Conservation (phyloP, 2,113 vertebrate genomes). For the Fregata magnificens region DNA sequence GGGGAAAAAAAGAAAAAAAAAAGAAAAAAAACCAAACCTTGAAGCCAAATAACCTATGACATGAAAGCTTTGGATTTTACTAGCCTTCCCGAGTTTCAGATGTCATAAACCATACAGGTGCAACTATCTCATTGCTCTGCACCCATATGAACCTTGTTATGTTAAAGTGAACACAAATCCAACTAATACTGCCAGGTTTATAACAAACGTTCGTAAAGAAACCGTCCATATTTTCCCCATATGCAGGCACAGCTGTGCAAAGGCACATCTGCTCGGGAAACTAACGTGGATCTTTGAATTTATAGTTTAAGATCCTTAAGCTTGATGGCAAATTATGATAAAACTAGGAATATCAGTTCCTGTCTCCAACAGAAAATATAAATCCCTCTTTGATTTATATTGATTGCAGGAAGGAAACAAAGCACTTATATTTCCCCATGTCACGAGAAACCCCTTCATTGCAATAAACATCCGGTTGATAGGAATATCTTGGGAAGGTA, state of each 20-base stretch:
- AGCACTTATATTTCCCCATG: neutral
- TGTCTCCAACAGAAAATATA: neutral
- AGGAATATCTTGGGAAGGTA: neutral
- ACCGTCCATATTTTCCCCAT: neutral
- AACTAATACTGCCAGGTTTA: constrained; percentile 24
- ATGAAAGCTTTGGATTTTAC: neutral
- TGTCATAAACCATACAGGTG: constrained; percentile 42
- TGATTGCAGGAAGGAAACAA: constrained; percentile 51
- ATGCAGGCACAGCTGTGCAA: constrained; percentile 51
- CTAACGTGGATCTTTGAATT: neutral
- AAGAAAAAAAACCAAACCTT: neutral
- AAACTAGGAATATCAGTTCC: constrained; percentile 13
- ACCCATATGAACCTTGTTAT: neutral
- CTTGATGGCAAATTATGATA: constrained; percentile 13
- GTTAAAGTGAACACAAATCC: neutral
- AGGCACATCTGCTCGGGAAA: constrained; percentile 26
- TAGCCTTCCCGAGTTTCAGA: neutral
- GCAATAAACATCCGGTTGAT: neutral
- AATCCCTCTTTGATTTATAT: neutral
- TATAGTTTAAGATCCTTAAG: neutral
- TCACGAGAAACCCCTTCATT: neutral
- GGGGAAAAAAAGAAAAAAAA: neutral
- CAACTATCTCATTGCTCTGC: neutral
- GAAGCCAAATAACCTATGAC: neutral
- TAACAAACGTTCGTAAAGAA: constrained; percentile 16